These are phyloP conservation scores for Hippopotamyrus pictus DNA, from an alignment of 2,797 vertebrate genomes.

Conservation along the genomic window DNA sequence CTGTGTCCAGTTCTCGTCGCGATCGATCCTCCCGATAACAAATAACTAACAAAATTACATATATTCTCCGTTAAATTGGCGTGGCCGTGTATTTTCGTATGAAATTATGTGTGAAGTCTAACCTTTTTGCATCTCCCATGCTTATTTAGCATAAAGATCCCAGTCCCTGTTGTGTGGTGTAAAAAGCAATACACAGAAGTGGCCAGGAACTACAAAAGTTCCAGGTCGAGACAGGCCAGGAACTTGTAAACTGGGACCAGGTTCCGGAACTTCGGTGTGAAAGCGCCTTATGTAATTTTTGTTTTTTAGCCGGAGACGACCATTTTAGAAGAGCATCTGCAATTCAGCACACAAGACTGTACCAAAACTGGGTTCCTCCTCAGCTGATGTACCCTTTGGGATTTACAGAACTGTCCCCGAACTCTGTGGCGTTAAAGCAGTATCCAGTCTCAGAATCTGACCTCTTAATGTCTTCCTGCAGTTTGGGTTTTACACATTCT, in stretches of 20 bases:
- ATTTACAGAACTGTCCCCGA: constrained; percentile 71
- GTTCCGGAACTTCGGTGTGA: neutral
- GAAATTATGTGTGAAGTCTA: neutral
- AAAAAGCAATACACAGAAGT: neutral
- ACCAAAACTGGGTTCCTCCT: constrained; percentile 72
- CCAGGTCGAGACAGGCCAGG: neutral
- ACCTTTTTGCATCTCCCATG: neutral
- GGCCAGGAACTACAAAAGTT: neutral
- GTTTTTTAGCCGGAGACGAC: constrained; percentile 56
- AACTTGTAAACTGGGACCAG: neutral
- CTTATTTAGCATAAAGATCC: neutral
- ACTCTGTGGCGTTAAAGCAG: constrained; percentile 48
- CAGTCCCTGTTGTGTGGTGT: neutral
- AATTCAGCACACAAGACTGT: constrained; percentile 74
- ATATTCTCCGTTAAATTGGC: too few relatives aligned
- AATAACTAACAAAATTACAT: too few relatives aligned
- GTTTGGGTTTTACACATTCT: neutral
- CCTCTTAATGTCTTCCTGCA: neutral
- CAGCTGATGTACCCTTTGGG: constrained; percentile 76
- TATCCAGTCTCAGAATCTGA: neutral
- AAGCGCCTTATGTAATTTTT: neutral
- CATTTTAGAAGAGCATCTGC: constrained; percentile 73
- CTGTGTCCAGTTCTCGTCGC: too few relatives aligned
- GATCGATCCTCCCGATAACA: too few relatives aligned
- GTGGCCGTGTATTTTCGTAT: neutral